These are phyloP conservation scores for Drosophila kuntzei DNA, from an alignment of 2,888 invertebrate species.

Conservation along the genomic window DNA sequence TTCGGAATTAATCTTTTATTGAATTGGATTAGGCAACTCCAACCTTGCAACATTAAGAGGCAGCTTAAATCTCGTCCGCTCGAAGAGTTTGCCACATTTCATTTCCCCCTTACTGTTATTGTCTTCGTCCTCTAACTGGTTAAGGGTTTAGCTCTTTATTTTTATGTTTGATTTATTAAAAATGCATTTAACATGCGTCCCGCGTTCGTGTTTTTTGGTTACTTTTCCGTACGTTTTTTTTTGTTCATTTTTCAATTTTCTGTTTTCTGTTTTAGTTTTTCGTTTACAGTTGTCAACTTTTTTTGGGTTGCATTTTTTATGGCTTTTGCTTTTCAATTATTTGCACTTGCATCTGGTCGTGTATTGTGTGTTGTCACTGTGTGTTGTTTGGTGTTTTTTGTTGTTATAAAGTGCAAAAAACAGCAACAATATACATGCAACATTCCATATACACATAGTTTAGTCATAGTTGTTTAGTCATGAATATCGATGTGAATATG, in stretches of 20 bases:
- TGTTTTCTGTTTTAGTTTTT: slow-evolving; percentile 17
- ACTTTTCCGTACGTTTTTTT: background rate
- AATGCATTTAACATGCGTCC: slow-evolving; percentile 58
- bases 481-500: slow-evolving; percentile 27
- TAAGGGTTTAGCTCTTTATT: slow-evolving; percentile 2
- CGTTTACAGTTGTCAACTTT: slow-evolving; percentile 58
- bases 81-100: background rate
- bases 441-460: slow-evolving; percentile 17
- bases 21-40: background rate
- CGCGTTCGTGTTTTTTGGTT: slow-evolving; percentile 29
- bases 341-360: slow-evolving; percentile 62
- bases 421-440: slow-evolving; percentile 15
- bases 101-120: too few relatives aligned
- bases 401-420: background rate
- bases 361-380: slow-evolving; percentile 20
- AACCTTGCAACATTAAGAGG: background rate
- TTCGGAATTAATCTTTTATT: background rate
- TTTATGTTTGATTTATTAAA: slow-evolving; percentile 60
- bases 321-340: slow-evolving; percentile 62
- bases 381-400: too few relatives aligned
- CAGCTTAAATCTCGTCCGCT: background rate
- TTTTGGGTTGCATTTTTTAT: slow-evolving; percentile 66
- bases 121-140: background rate
- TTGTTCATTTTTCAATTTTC: slow-evolving; percentile 8
- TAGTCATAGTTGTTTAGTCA: slow-evolving; percentile 33